Conservation (phyloP, 2,113 vertebrate genomes). For the Anguilla japonica region DNA sequence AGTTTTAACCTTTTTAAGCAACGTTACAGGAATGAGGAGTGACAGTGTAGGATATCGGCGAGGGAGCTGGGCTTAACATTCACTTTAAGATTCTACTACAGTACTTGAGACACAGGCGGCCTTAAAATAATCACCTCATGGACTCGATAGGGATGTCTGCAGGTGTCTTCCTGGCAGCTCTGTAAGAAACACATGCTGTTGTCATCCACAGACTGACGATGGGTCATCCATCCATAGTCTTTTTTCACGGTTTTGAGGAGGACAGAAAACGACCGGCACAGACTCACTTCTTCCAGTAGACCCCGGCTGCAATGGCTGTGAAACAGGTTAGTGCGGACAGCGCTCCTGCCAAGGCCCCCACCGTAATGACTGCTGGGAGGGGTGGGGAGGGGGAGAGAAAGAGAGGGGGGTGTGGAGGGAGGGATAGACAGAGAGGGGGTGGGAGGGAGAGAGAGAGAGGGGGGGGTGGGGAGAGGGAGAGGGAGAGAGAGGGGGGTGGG, state of each 20-base stretch:
- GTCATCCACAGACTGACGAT: too few species aligned
- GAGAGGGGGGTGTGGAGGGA: too few species aligned
- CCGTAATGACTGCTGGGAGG: constrained; percentile 60
- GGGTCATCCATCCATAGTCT: neutral
- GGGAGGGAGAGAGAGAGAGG: neutral
- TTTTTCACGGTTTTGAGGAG: neutral
- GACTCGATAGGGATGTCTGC: constrained; percentile 64
- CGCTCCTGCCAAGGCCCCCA: constrained; percentile 69
- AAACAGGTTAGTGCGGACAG: constrained; percentile 66
- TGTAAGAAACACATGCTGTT: constrained; percentile 34
- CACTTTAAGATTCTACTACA: too few species aligned
- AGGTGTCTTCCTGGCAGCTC: constrained; percentile 46
- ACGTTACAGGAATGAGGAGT: neutral
- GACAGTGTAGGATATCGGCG: too few species aligned
- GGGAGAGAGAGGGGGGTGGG: too few species aligned
- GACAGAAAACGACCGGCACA: neutral
- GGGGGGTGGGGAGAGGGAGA: neutral
- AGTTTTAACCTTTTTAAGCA: neutral
- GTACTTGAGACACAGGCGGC: too few species aligned
- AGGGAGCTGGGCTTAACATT: too few species aligned
- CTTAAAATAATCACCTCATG: constrained; percentile 55
- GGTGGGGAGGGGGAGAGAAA: constrained; percentile 22
- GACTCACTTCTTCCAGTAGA: constrained; percentile 80
- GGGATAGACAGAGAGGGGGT: too few species aligned
- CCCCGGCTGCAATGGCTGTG: constrained; percentile 55